These are phyloP conservation scores for Gadopsis marmoratus DNA, from an alignment of 2,797 vertebrate genomes.

Conservation along the genomic window DNA sequence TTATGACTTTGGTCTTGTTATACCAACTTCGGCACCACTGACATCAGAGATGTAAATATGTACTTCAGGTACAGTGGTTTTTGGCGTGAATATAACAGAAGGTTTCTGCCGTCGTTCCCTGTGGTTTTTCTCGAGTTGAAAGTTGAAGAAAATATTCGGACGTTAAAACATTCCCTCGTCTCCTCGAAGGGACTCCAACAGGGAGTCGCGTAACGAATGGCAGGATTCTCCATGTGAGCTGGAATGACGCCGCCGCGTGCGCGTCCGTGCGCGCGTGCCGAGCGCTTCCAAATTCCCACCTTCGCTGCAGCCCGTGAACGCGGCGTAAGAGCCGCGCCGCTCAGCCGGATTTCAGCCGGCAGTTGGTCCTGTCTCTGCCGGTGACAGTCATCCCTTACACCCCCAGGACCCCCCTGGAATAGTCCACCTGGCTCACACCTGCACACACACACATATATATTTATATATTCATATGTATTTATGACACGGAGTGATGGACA, in stretches of 20 bases:
- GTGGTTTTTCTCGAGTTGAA: too few relatives aligned
- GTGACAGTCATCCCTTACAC: conserved; percentile 36
- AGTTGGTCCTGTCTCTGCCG: conserved; percentile 33
- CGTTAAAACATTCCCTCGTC: background rate
- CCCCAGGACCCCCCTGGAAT: conserved; percentile 5
- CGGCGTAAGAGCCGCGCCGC: conserved; percentile 65
- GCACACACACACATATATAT: too few relatives aligned
- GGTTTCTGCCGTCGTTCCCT: too few relatives aligned
- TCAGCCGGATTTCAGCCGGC: conserved; percentile 56
- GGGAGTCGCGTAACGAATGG: too few relatives aligned
- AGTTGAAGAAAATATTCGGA: background rate
- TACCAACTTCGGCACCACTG: too few relatives aligned
- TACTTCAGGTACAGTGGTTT: too few relatives aligned
- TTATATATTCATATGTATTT: too few relatives aligned
- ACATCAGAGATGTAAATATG: too few relatives aligned
- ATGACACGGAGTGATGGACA: conserved; percentile 19
- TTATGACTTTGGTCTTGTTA: too few relatives aligned
- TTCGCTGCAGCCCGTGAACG: conserved; percentile 25
- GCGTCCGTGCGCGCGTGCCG: background rate
- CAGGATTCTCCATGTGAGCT: too few relatives aligned
- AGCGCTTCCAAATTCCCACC: conserved; percentile 19
- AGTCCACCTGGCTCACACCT: conserved; percentile 4
- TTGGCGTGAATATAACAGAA: too few relatives aligned
- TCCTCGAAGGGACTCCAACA: background rate
- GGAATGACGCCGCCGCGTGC: background rate